Percentiles rank a stretch among this genome's conserved stretches.
Conservation (phyloP, 2,113 vertebrate species). For the Australoheros scitulus region DNA sequence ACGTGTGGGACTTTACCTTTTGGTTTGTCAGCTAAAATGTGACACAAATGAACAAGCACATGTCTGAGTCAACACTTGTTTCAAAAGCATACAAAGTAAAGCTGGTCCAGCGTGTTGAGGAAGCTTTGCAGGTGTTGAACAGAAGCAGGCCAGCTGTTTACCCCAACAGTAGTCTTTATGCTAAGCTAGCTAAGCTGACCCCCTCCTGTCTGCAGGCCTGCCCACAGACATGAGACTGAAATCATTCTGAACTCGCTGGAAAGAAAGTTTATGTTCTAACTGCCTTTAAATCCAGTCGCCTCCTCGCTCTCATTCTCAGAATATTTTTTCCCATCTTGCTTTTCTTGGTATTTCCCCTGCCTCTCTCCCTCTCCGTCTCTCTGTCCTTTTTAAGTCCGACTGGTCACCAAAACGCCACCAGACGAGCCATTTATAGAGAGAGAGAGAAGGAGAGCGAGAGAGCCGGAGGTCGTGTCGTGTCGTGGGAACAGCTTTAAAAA, state of each 20-base stretch:
- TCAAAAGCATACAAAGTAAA: too few species aligned
- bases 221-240: neutral
- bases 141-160: neutral
- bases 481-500: conserved; percentile 56
- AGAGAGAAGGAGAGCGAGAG: neutral
- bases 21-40: too few species aligned
- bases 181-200: neutral
- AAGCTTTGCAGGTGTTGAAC: neutral
- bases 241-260: neutral
- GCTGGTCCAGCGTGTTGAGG: neutral
- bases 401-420: conserved; percentile 43
- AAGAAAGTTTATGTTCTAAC: neutral
- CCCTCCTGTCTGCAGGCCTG: neutral
- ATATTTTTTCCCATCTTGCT: neutral
- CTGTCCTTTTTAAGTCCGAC: conserved; percentile 57
- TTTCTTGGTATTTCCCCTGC: neutral
- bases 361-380: neutral
- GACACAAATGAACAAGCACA: neutral
- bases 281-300: neutral
- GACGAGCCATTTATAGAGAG: conserved; percentile 64
- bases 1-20: neutral
- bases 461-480: conserved; percentile 36
- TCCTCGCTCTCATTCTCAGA: neutral
- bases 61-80: neutral
- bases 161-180: neutral